Percentiles rank a stretch among this genome's conserved stretches.
These are phyloP conservation scores for Rhinoderma darwinii DNA, from an alignment of 2,113 vertebrate species.

Conservation along the genomic window DNA sequence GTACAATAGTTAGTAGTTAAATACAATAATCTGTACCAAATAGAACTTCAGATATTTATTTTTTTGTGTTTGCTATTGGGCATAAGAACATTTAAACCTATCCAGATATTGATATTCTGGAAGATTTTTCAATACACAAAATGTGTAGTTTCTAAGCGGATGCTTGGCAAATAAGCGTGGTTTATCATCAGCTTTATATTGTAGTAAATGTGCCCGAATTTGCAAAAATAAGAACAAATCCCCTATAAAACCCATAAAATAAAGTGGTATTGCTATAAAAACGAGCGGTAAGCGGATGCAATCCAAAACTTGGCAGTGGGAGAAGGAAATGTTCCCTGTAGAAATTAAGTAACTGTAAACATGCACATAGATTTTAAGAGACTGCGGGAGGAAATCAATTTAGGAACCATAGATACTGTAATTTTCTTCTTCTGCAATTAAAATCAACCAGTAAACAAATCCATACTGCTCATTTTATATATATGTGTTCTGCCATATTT, in stretches of 20 bases:
- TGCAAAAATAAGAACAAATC: constrained; percentile 21
- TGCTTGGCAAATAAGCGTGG: background rate
- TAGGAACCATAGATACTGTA: background rate
- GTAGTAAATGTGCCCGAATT: background rate
- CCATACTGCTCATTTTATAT: background rate
- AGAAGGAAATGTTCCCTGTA: constrained; percentile 23
- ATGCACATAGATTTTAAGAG: constrained; percentile 18
- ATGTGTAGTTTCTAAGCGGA: background rate
- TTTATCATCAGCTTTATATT: constrained; percentile 7
- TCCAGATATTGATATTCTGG: constrained; percentile 2
- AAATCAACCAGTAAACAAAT: constrained; percentile 27
- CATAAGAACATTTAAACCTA: background rate
- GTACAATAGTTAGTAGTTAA: too few species aligned
- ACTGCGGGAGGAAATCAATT: background rate
- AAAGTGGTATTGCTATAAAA: constrained; percentile 23
- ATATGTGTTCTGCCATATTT: too few species aligned
- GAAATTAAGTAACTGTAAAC: constrained; percentile 27
- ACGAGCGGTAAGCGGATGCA: constrained; percentile 12
- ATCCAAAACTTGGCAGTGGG: constrained; percentile 21
- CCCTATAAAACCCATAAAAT: constrained; percentile 14
- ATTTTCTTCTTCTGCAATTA: constrained; percentile 35
- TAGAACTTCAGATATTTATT: too few species aligned
- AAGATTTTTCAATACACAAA: background rate
- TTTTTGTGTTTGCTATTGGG: background rate
- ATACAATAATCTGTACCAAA: too few species aligned